Percentiles rank a stretch among this genome's conserved stretches.
Evolutionary conservation across 2,797 vertebrate species (phyloP).

Genomic region (Tangara arthus): DNA sequence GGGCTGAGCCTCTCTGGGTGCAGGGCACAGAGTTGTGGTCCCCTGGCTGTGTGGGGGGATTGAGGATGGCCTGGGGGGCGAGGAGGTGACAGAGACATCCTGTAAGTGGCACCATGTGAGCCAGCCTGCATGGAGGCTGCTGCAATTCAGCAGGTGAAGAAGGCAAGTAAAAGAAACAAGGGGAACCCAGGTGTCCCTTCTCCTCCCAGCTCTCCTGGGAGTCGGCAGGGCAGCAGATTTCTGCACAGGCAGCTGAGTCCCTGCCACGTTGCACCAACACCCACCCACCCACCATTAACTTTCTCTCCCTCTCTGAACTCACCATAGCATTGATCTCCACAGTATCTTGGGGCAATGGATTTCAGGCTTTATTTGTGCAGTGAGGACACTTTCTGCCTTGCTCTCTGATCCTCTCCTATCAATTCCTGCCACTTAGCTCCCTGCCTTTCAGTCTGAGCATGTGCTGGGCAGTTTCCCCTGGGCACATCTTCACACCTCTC

Average conservation of each 20-base stretch:
- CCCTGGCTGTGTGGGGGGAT: too few relatives aligned
- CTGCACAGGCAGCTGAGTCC: neutral
- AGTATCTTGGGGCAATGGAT: rapidly evolving
- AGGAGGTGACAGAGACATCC: neutral
- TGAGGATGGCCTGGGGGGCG: neutral
- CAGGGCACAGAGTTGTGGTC: rapidly evolving
- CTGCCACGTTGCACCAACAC: neutral
- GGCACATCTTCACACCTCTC: neutral
- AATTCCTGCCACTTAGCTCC: neutral
- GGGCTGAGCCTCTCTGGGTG: neutral
- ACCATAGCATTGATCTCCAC: rapidly evolving
- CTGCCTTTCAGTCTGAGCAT: neutral
- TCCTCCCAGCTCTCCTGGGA: neutral
- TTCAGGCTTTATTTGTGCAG: neutral
- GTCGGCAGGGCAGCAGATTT: neutral
- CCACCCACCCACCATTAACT: neutral
- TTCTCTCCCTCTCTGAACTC: neutral
- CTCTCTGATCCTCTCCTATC: neutral
- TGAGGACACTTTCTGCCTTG: neutral
- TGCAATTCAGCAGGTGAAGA: neutral
- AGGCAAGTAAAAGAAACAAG: neutral
- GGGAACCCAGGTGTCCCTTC: neutral
- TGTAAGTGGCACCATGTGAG: neutral
- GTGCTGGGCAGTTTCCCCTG: rapidly evolving
- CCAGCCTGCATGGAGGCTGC: neutral